phyloP scores from a whole-genome alignment of 2,888 invertebrate species.

The Cenopis cana region DNA sequence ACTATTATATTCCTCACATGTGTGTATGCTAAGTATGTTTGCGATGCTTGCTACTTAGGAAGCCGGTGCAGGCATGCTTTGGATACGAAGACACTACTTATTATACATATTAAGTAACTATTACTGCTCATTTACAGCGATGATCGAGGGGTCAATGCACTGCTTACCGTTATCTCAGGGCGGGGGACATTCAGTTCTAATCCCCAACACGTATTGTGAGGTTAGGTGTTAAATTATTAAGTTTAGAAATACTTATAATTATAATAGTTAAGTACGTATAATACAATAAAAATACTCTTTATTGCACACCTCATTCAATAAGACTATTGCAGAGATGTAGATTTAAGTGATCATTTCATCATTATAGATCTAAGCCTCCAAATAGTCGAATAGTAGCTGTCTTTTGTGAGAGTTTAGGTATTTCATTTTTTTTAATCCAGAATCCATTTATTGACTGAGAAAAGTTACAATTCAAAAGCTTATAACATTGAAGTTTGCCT shows the following conservation, averaged over 20 bases:
- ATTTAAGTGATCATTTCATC: no score
- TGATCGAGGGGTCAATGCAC: slow-evolving; percentile 66
- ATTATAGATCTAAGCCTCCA: background rate
- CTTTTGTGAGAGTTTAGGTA: no score
- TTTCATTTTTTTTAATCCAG: no score
- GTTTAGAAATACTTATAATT: slow-evolving; percentile 14
- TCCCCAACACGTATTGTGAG: slow-evolving; percentile 35
- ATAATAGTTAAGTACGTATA: background rate
- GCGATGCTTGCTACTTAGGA: slow-evolving; percentile 67
- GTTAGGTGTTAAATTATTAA: slow-evolving; percentile 24
- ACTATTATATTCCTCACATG: slow-evolving; percentile 29
- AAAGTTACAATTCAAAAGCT: no score
- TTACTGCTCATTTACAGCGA: slow-evolving; percentile 69
- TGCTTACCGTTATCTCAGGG: slow-evolving; percentile 67
- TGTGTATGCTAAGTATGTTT: slow-evolving; percentile 65
- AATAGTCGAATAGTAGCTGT: no score
- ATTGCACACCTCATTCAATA: no score
- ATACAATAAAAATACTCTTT: no score
- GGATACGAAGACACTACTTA: slow-evolving; percentile 52
- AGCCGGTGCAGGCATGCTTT: slow-evolving; percentile 54
- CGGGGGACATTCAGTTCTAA: slow-evolving; percentile 55
- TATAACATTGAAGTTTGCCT: no score
- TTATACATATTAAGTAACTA: slow-evolving; percentile 65
- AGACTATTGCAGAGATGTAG: no score
- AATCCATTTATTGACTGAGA: no score